Evolutionary conservation across 2,888 invertebrate genomes (phyloP), one percentile per base, ranked within the genome.

Genomic region (Trisateles emortualis): DNA sequence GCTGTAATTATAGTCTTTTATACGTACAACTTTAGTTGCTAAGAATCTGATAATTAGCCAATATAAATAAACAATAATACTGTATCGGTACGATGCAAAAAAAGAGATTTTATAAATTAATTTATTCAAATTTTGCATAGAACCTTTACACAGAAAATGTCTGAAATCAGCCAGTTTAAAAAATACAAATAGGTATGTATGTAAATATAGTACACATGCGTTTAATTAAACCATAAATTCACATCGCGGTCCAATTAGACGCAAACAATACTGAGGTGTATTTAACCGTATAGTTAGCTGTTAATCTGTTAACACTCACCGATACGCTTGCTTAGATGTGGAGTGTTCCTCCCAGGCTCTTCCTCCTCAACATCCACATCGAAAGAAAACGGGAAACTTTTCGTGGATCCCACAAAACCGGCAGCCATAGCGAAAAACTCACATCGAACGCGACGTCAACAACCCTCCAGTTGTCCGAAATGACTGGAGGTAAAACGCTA

Each of bases 381-480:
- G 75, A 93, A 93, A 45, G 93, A 92, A 68, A 93, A 93, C 1
- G 93, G 93, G 66, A 93, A 93, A 66, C 63, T 91, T 72, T 89
- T 92, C 33, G 93, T 93, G 50, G 93, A 92, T 32, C 93, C 93
- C 40, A 93, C 93, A 70, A 86, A 92, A 53, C 87, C 86, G 66
- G 84, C 79, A 54, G 92, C 87, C 92, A 92, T 92, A 66, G 66
- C 73, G 52, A 56, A 56, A 45, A 50, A 46, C 48, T 65, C 57
- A 64, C 55, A 57, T 59, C 45, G 52, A 57, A 53, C 70, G 57
- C 53, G 51, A 64, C 76, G 75, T 75, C 73, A 42, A 40, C 64
- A 63, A 56, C 62, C 53, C 59, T 64, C 58, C 64, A 48, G 42
- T 59, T 55, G 53, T 57, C 42, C 60, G 59, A 59, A 59, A 51